phyloP scores from a whole-genome alignment of 2,113 vertebrate genomes.

The Brachypodius melanocephalos region DNA sequence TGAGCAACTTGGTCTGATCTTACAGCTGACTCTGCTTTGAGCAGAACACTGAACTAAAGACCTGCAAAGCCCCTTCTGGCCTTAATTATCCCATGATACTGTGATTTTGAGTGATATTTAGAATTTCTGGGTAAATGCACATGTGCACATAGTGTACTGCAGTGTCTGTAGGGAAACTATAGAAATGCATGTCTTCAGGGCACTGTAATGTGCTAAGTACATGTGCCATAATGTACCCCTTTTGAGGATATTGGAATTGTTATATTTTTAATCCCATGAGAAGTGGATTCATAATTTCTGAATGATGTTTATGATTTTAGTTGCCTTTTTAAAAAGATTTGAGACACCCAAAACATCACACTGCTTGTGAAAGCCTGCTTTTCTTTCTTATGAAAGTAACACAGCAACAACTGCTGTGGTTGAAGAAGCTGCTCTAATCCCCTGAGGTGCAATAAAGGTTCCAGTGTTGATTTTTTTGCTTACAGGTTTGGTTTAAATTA shows the following conservation, averaged over 20 bases:
- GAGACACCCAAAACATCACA: not conserved
- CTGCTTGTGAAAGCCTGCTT: not conserved
- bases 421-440: not conserved
- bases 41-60: not conserved
- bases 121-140: not conserved
- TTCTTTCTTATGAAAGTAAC: not conserved
- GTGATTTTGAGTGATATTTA: not conserved
- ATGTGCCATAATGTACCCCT: not conserved
- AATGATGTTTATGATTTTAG: not conserved
- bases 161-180: not conserved
- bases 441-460: not conserved
- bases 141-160: accelerated
- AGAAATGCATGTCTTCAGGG: not conserved
- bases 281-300: not conserved
- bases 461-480: not conserved
- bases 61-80: not conserved
- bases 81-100: not conserved
- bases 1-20: not conserved
- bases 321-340: not conserved
- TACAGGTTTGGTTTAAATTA: not conserved
- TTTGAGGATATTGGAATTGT: not conserved
- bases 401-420: not conserved
- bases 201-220: not conserved
- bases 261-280: not conserved
- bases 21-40: not conserved